Evolutionary conservation across 2,888 invertebrate species (phyloP).

Genomic region (Morpho helenor): DNA sequence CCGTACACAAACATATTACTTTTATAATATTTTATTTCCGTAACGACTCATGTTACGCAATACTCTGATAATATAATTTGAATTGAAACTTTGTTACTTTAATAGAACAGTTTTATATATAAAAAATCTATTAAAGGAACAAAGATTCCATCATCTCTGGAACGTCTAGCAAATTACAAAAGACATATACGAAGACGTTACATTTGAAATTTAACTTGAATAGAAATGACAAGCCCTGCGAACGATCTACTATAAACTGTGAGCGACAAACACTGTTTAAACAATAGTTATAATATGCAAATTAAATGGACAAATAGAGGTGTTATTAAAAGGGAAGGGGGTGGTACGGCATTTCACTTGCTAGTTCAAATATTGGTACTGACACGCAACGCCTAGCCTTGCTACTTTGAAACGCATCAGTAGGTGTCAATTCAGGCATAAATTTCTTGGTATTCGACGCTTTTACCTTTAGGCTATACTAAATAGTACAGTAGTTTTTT

Average conservation of each 20-base stretch:
- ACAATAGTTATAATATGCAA: slow-evolving; percentile 65
- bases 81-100: too few relatives aligned
- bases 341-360: slow-evolving; percentile 59
- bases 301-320: slow-evolving; percentile 63
- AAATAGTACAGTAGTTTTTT: too few relatives aligned
- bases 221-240: slow-evolving; percentile 25
- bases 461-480: too few relatives aligned
- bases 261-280: slow-evolving; percentile 41
- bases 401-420: slow-evolving; percentile 31
- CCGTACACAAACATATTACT: slow-evolving; percentile 78
- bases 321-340: slow-evolving; percentile 59
- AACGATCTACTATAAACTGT: slow-evolving; percentile 40
- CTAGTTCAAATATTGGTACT: slow-evolving; percentile 37
- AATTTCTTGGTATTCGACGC: too few relatives aligned
- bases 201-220: slow-evolving; percentile 11
- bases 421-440: slow-evolving; percentile 15
- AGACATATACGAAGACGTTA: too few relatives aligned
- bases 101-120: too few relatives aligned
- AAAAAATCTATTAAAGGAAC: too few relatives aligned
- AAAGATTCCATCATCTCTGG: too few relatives aligned
- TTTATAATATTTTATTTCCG: not conserved
- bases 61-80: too few relatives aligned
- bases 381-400: slow-evolving; percentile 46
- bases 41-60: not conserved
- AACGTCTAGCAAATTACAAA: too few relatives aligned